Conservation (phyloP, 2,888 invertebrate species). For the Stictocephala bisonia region DNA sequence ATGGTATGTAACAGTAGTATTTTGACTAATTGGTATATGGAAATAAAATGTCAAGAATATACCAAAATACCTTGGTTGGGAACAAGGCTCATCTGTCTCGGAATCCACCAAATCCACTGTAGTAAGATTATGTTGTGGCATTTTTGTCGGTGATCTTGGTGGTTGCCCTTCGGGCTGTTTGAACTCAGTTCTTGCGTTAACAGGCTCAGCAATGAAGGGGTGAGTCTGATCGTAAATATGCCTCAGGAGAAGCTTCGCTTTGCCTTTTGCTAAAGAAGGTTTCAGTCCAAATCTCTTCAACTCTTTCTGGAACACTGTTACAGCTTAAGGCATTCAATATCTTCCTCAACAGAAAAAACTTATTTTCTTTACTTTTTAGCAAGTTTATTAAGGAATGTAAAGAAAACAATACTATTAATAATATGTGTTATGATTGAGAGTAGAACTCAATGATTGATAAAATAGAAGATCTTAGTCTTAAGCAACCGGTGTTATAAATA, state of each 20-base stretch:
- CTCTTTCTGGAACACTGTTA: conserved; percentile 64
- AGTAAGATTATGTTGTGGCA: background rate
- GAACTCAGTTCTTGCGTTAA: background rate
- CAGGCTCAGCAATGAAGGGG: conserved; percentile 61
- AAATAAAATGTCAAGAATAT: too few relatives aligned
- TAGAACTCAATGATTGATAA: too few relatives aligned
- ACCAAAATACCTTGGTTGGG: conserved; percentile 29
- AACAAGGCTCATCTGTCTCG: background rate
- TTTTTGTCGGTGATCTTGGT: background rate
- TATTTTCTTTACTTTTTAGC: background rate
- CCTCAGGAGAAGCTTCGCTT: conserved; percentile 67
- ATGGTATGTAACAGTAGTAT: too few relatives aligned
- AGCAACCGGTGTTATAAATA: too few relatives aligned
- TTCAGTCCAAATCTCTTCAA: conserved; percentile 69
- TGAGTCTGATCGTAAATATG: conserved; percentile 71
- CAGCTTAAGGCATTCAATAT: background rate
- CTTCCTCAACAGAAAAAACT: background rate
- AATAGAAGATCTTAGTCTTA: too few relatives aligned
- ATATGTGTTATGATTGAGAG: too few relatives aligned
- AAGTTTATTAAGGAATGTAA: too few relatives aligned
- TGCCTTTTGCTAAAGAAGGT: conserved; percentile 65
- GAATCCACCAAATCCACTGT: background rate
- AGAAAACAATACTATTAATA: too few relatives aligned
- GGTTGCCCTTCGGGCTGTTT: conserved; percentile 1
- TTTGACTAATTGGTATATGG: too few relatives aligned